A percentile compares a stretch with the other conserved stretches of the same genome.
These are phyloP conservation scores for Lates calcarifer DNA, from an alignment of 2,113 vertebrate species.

Conservation along the genomic window DNA sequence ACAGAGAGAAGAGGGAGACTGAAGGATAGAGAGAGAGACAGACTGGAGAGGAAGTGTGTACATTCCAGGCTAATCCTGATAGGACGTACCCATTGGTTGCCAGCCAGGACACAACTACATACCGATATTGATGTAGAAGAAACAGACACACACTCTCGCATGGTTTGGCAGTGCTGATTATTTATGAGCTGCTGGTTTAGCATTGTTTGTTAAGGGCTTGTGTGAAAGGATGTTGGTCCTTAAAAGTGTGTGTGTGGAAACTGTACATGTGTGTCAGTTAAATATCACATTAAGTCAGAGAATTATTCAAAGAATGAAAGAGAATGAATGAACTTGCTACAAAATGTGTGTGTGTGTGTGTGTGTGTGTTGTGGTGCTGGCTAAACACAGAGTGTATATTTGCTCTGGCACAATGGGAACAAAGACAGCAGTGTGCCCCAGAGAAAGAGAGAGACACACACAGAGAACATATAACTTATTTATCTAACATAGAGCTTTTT, in stretches of 20 bases:
- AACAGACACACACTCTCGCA: constrained; percentile 1
- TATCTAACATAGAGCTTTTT: constrained; percentile 50
- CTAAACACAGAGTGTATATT: constrained; percentile 56
- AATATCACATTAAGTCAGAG: constrained; percentile 38
- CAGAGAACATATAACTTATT: constrained; percentile 41
- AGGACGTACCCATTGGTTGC: constrained; percentile 52
- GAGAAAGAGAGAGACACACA: constrained; percentile 40
- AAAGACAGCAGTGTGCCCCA: constrained; percentile 67
- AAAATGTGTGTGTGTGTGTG: constrained; percentile 14
- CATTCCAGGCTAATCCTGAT: constrained; percentile 80
- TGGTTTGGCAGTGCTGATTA: constrained; percentile 54
- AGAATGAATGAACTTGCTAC: constrained; percentile 20
- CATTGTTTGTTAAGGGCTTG: constrained; percentile 70
- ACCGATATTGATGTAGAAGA: constrained; percentile 44
- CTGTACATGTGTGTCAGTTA: constrained; percentile 20
- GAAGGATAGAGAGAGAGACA: constrained; percentile 9
- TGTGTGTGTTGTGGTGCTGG: constrained; percentile 28
- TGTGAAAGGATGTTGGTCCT: constrained; percentile 65
- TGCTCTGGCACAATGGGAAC: constrained; percentile 60
- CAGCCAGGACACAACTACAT: constrained; percentile 56
- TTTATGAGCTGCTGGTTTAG: constrained; percentile 70
- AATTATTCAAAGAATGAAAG: constrained; percentile 53
- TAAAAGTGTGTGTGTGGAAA: constrained; percentile 31
- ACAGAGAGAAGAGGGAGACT: constrained; percentile 3
- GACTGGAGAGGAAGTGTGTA: constrained; percentile 64